These are phyloP conservation scores for Prunella himalayana DNA, from an alignment of 2,113 vertebrate species.

Conservation along the genomic window DNA sequence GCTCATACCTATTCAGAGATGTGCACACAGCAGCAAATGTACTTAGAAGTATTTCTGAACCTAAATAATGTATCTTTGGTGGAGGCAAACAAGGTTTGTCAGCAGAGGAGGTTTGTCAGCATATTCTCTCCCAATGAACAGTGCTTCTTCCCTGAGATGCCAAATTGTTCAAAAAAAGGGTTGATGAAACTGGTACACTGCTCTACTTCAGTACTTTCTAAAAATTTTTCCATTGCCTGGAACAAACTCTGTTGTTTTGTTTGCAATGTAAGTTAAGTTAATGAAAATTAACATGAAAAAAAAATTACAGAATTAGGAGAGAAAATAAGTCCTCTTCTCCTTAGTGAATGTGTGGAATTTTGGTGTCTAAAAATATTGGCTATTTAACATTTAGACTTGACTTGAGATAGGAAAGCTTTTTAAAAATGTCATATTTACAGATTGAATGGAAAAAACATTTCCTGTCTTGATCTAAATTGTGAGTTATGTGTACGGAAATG, in stretches of 20 bases:
- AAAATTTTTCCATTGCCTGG: background rate
- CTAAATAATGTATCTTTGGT: background rate
- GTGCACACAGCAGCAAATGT: background rate
- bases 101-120: background rate
- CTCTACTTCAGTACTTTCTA: background rate
- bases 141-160: background rate
- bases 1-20: background rate
- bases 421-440: constrained; percentile 21
- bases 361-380: background rate
- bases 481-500: background rate
- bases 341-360: background rate
- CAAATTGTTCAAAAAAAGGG: background rate
- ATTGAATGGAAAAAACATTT: constrained; percentile 51
- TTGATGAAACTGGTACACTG: background rate
- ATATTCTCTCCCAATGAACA: background rate
- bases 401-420: background rate
- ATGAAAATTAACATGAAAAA: background rate
- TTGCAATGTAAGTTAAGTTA: background rate
- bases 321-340: background rate
- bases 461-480: constrained; percentile 34
- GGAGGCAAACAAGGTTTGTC: background rate
- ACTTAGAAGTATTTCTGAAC: background rate
- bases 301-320: background rate
- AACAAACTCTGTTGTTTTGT: background rate
- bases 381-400: constrained; percentile 12